phyloP scores from a whole-genome alignment of 35 echinoderm and acorn worm species.

The Heliocidaris tuberculata region DNA sequence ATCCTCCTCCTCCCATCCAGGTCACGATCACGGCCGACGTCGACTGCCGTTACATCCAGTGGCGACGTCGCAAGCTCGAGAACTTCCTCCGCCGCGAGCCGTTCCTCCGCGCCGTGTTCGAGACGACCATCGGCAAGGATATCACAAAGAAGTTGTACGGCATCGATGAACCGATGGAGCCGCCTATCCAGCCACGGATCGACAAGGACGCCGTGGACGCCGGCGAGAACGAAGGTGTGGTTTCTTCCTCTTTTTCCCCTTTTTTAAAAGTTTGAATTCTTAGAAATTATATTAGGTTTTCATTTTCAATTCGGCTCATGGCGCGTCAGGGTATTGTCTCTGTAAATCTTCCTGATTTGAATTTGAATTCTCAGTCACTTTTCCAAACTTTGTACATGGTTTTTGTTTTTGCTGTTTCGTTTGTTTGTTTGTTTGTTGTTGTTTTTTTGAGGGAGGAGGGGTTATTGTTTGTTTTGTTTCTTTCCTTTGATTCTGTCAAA shows the following conservation, averaged over 20 bases:
- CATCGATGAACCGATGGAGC: conserved; percentile 63
- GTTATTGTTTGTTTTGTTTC: too few species aligned
- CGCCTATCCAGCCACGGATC: not conserved
- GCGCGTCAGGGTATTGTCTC: too few species aligned
- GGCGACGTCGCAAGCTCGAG: conserved; percentile 67
- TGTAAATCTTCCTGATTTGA: too few species aligned
- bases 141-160: conserved; percentile 84
- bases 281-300: not conserved
- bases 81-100: conserved; percentile 74
- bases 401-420: too few species aligned
- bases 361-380: too few species aligned
- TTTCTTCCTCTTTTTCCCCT: not conserved
- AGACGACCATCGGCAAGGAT: conserved; percentile 84
- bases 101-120: conserved; percentile 78
- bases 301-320: not conserved
- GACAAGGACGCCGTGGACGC: not conserved
- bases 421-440: too few species aligned
- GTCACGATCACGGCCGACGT: conserved; percentile 88
- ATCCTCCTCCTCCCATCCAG: conserved; percentile 49
- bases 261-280: not conserved
- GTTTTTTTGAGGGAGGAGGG: too few species aligned
- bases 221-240: conserved; percentile 29
- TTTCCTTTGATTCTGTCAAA: too few species aligned
- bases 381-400: too few species aligned
- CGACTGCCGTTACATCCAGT: conserved; percentile 91